These are phyloP conservation scores for Catharus bicknelli DNA, from an alignment of 2,113 vertebrate genomes.

Conservation along the genomic window DNA sequence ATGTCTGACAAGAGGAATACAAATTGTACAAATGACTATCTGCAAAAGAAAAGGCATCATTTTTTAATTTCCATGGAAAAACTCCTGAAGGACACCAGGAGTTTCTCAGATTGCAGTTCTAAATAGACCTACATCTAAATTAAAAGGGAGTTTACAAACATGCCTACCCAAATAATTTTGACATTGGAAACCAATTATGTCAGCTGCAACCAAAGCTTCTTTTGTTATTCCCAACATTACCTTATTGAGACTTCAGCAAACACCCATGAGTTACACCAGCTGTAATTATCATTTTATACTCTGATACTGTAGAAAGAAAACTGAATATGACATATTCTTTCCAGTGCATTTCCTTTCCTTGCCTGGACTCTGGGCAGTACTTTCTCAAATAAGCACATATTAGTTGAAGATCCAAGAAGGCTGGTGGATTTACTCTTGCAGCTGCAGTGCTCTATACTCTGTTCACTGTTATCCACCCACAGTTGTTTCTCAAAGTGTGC, in stretches of 20 bases:
- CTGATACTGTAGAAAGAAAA: not conserved
- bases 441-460: not conserved
- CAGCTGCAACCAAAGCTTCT: not conserved
- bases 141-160: not conserved
- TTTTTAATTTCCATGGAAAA: not conserved
- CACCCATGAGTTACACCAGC: not conserved
- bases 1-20: not conserved
- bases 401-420: not conserved
- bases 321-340: not conserved
- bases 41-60: not conserved
- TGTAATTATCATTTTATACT: not conserved
- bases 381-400: conserved; percentile 10
- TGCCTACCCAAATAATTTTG: not conserved
- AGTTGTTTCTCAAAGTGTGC: not conserved
- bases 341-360: not conserved
- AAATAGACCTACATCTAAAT: not conserved
- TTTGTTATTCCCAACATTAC: not conserved
- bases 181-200: not conserved
- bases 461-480: not conserved
- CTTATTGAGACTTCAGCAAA: not conserved
- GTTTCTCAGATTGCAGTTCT: not conserved
- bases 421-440: conserved; percentile 27
- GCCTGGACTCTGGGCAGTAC: not conserved
- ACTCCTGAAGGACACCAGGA: not conserved
- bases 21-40: not conserved